Evolutionary conservation across 2,113 vertebrate species (phyloP).

Genomic region (Clarias macrocephalus): DNA sequence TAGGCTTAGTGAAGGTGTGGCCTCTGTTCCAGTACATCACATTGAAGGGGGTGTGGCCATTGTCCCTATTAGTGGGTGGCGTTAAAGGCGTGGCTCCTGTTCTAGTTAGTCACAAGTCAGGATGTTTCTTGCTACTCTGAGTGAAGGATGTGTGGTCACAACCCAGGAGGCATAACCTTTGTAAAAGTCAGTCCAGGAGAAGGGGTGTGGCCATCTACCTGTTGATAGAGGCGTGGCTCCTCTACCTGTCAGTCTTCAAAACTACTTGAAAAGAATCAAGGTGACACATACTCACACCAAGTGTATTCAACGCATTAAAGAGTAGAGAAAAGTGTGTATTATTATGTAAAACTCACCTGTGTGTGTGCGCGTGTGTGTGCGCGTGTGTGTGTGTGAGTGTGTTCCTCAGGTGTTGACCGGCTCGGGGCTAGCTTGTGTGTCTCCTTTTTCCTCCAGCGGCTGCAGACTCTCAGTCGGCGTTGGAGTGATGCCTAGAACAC

Average conservation of each 20-base stretch:
- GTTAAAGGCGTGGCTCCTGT: too few relatives aligned
- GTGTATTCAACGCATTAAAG: not conserved
- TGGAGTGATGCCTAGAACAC: constrained; percentile 45
- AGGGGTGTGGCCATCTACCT: not conserved
- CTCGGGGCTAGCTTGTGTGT: constrained; percentile 13
- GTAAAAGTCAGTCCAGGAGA: not conserved
- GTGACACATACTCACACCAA: not conserved
- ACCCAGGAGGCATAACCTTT: not conserved
- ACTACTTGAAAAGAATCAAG: not conserved
- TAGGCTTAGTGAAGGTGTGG: not conserved
- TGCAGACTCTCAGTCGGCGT: constrained; percentile 50
- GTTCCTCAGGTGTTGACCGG: constrained; percentile 21
- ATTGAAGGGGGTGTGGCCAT: not conserved
- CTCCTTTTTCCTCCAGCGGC: constrained; percentile 41
- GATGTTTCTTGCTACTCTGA: not conserved
- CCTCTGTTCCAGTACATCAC: not conserved
- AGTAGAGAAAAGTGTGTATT: not conserved
- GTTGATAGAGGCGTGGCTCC: not conserved
- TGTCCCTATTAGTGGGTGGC: too few relatives aligned
- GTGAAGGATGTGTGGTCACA: not conserved
- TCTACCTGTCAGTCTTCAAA: not conserved
- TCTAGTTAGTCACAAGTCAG: too few relatives aligned
- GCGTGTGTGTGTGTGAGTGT: too few relatives aligned
- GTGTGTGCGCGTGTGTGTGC: too few relatives aligned
- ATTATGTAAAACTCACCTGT: constrained; percentile 19